phyloP scores from a whole-genome alignment of 1,140 invertebrate genomes.

The Panulirus ornatus region DNA sequence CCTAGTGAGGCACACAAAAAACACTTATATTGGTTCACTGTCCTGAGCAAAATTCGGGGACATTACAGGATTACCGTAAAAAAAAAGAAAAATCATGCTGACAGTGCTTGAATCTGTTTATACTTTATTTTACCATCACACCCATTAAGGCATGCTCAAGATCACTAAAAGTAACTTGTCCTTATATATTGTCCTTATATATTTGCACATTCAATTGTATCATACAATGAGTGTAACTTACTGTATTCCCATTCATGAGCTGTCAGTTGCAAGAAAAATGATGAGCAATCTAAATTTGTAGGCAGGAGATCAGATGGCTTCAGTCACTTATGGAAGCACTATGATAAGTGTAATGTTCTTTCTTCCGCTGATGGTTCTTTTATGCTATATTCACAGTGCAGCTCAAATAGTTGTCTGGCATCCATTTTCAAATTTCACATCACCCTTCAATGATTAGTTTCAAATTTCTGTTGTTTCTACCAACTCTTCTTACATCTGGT shows the following conservation, averaged over 20 bases:
- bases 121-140: not conserved
- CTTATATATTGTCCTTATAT: not conserved
- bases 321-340: not conserved
- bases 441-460: too few relatives aligned
- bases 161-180: not conserved
- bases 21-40: conserved; percentile 21
- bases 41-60: conserved; percentile 13
- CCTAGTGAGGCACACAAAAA: conserved; percentile 36
- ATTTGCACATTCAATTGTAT: too few relatives aligned
- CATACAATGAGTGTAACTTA: too few relatives aligned
- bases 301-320: not conserved
- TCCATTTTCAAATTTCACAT: too few relatives aligned
- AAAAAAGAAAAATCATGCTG: not conserved
- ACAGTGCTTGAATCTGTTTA: not conserved
- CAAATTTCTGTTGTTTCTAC: too few relatives aligned
- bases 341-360: not conserved
- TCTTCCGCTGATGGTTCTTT: not conserved
- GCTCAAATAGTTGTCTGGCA: too few relatives aligned
- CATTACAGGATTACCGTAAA: not conserved
- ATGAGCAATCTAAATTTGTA: not conserved
- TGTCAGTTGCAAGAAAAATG: not conserved
- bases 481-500: too few relatives aligned
- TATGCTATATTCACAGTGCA: too few relatives aligned
- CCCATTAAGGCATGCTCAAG: not conserved
- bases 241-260: too few relatives aligned